These are phyloP conservation scores for Blastobasis adustella DNA, from an alignment of 2,888 invertebrate species.

Conservation along the genomic window DNA sequence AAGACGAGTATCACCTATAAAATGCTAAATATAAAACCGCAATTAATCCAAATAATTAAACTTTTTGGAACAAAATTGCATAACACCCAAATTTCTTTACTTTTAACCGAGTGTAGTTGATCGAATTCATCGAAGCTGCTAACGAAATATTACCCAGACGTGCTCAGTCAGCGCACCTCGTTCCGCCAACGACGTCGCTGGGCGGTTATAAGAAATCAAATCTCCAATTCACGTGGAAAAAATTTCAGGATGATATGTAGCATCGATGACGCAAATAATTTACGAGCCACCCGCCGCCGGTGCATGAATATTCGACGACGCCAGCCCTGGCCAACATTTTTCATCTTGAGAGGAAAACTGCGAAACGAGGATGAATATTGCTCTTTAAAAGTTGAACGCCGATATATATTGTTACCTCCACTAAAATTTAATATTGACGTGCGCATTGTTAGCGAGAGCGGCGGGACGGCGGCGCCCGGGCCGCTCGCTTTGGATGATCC, in stretches of 20 bases:
- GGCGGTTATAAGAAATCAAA: too few relatives aligned
- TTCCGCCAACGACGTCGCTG: too few relatives aligned
- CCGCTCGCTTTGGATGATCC: slow-evolving; percentile 38
- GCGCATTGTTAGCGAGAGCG: slow-evolving; percentile 48
- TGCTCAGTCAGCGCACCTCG: too few relatives aligned
- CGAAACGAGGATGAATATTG: slow-evolving; percentile 46
- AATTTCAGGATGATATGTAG: slow-evolving; percentile 21
- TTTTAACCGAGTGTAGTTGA: too few relatives aligned
- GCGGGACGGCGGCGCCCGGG: slow-evolving; percentile 24
- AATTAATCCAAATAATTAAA: too few relatives aligned
- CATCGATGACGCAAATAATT: slow-evolving; percentile 49
- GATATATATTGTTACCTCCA: slow-evolving; percentile 55
- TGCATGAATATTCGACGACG: slow-evolving; percentile 51
- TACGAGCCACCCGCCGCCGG: slow-evolving; percentile 37
- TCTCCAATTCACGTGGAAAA: too few relatives aligned
- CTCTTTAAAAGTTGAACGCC: slow-evolving; percentile 50
- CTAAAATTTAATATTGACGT: slow-evolving; percentile 58
- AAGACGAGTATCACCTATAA: too few relatives aligned
- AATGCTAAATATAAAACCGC: too few relatives aligned
- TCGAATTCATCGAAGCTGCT: not conserved
- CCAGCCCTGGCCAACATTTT: slow-evolving; percentile 46
- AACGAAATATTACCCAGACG: too few relatives aligned
- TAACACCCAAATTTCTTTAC: too few relatives aligned
- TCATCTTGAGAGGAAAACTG: slow-evolving; percentile 43
- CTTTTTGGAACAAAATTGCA: too few relatives aligned